phyloP scores from a whole-genome alignment of 2,888 invertebrate genomes.

The Tethea ocularis region DNA sequence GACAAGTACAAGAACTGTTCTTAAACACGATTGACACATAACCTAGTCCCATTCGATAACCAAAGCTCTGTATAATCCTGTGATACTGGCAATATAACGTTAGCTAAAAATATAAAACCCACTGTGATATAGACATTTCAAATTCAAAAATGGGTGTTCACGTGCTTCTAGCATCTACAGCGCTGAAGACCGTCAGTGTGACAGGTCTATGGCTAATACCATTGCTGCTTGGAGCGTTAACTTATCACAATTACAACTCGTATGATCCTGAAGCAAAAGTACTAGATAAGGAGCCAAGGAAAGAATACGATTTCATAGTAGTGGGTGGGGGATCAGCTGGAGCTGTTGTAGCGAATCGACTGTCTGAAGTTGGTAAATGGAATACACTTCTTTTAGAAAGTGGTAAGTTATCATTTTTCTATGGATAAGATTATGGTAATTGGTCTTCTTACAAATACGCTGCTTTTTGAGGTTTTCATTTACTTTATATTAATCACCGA shows the following conservation, averaged over 20 bases:
- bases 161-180: conserved; percentile 89
- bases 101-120: conserved; percentile 12
- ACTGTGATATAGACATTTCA: conserved; percentile 29
- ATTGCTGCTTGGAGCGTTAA: conserved; percentile 90
- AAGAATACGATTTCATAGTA: conserved; percentile 93
- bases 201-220: conserved; percentile 94
- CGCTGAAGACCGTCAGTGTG: conserved; percentile 90
- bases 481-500: too few relatives aligned
- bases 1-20: conserved; percentile 51
- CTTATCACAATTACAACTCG: conserved; percentile 91
- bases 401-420: conserved; percentile 51
- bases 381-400: conserved; percentile 91
- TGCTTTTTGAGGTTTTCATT: too few relatives aligned
- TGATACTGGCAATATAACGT: conserved; percentile 36
- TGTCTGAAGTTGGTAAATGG: conserved; percentile 91
- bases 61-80: conserved; percentile 43
- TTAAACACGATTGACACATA: conserved; percentile 26
- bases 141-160: conserved; percentile 86
- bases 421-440: too few relatives aligned
- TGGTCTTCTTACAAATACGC: too few relatives aligned
- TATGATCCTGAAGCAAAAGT: conserved; percentile 92
- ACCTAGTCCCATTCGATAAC: conserved; percentile 51
- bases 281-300: conserved; percentile 86
- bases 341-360: conserved; percentile 92
- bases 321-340: conserved; percentile 96